These are phyloP conservation scores for Rhinoderma darwinii DNA, from an alignment of 2,113 vertebrate genomes.

Conservation along the genomic window DNA sequence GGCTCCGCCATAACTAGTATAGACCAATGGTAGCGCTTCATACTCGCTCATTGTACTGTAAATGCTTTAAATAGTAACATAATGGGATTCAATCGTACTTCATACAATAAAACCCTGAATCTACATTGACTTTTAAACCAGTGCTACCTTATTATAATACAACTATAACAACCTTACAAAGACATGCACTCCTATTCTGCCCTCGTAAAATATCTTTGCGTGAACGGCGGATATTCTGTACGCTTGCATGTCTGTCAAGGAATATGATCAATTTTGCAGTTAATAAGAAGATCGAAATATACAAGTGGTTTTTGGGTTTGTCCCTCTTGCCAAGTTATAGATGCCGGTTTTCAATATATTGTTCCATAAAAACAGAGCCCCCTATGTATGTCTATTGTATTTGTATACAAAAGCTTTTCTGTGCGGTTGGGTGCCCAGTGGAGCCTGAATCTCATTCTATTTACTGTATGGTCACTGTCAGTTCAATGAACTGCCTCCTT, in stretches of 20 bases:
- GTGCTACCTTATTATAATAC: background rate
- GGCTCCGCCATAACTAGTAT: background rate
- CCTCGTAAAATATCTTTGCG: background rate
- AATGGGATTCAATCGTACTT: background rate
- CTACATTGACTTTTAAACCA: background rate
- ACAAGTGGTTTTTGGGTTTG: background rate
- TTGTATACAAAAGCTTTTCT: conserved; percentile 77
- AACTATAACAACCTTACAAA: background rate
- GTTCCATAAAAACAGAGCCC: conserved; percentile 78
- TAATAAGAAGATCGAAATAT: background rate
- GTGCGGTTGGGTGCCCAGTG: conserved; percentile 76
- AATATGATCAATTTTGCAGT: background rate
- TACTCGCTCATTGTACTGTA: too few relatives aligned
- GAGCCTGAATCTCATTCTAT: conserved; percentile 80
- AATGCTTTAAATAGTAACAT: background rate
- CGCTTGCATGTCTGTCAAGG: background rate
- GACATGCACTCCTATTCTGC: background rate
- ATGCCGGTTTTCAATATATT: conserved; percentile 65
- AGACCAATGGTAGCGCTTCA: too few relatives aligned
- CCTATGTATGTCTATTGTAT: conserved; percentile 78
- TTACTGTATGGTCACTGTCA: conserved; percentile 88
- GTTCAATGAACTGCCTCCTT: conserved; percentile 85
- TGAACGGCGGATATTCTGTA: background rate
- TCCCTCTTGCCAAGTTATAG: conserved; percentile 60
- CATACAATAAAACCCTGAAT: too few relatives aligned